Conservation (phyloP, 2,888 invertebrate species). For the Clitarchus hookeri region DNA sequence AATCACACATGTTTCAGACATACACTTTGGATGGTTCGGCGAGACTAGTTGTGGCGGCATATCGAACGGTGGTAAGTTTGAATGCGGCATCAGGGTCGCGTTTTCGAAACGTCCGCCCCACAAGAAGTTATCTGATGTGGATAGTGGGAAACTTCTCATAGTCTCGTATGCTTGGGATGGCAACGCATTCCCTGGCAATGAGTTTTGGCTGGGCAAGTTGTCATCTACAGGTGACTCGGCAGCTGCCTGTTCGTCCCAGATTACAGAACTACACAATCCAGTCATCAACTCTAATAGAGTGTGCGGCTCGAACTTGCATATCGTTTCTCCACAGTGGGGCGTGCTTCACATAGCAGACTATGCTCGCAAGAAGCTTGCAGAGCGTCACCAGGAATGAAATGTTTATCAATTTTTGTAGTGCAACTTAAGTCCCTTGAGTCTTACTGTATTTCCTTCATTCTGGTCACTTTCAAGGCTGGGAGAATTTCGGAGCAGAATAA, state of each 20-base stretch:
- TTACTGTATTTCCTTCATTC: no score
- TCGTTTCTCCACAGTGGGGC: conserved; percentile 55
- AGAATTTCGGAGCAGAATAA: no score
- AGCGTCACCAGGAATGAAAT: not conserved
- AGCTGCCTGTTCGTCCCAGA: conserved; percentile 65
- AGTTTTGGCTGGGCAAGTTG: conserved; percentile 67
- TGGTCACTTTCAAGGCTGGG: no score
- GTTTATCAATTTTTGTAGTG: not conserved
- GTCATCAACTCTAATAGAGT: conserved; percentile 60
- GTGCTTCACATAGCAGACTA: conserved; percentile 52
- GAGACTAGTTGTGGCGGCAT: conserved; percentile 56
- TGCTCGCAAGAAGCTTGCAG: conserved; percentile 33
- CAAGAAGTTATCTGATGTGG: conserved; percentile 55
- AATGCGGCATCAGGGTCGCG: conserved; percentile 58
- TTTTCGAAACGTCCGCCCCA: conserved; percentile 63
- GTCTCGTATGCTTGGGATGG: conserved; percentile 76
- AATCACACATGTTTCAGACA: conserved; percentile 62
- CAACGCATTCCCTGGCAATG: conserved; percentile 74
- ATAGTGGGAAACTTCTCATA: conserved; percentile 60
- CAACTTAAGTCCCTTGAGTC: no score
- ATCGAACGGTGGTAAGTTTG: conserved; percentile 55
- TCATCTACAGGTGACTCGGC: conserved; percentile 65
- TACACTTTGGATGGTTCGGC: conserved; percentile 69
- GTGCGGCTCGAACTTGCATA: conserved; percentile 58
- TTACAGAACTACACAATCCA: conserved; percentile 65